A percentile compares a stretch with the other conserved stretches of the same genome.
Conservation (phyloP, 2,888 invertebrate species). For the Lasius fuliginosus region DNA sequence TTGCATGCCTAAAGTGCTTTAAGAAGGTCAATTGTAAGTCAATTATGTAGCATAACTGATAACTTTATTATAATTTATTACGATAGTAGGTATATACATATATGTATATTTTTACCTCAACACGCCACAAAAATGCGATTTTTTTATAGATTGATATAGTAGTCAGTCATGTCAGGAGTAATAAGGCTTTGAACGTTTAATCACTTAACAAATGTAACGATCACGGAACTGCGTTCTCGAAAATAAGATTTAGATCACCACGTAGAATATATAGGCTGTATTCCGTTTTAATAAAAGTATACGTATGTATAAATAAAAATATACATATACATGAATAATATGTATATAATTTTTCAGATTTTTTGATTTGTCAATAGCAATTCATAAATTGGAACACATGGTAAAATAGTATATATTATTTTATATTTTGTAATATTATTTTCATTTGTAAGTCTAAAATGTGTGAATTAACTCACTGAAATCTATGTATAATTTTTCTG, state of each 20-base stretch:
- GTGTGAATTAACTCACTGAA: neutral
- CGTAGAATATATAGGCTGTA: too few species aligned
- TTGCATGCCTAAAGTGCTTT: conserved; percentile 5
- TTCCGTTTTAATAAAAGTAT: too few species aligned
- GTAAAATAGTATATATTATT: neutral
- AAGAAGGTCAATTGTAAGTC: conserved; percentile 17
- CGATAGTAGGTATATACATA: neutral
- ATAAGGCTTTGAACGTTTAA: too few species aligned
- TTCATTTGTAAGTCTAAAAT: neutral
- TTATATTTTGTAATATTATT: too few species aligned
- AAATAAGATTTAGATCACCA: too few species aligned
- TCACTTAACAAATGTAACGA: too few species aligned
- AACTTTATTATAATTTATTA: conserved; percentile 1
- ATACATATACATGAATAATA: too few species aligned
- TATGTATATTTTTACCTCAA: neutral
- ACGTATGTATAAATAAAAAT: too few species aligned
- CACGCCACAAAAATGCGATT: neutral
- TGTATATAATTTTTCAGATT: too few species aligned
- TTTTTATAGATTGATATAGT: neutral
- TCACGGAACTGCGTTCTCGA: too few species aligned
- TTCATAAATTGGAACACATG: neutral
- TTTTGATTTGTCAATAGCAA: too few species aligned
- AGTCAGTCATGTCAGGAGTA: too few species aligned
- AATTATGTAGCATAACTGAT: neutral
- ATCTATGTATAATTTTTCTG: neutral